These are phyloP conservation scores for Protaetia brevitarsis DNA, from an alignment of 1,140 invertebrate genomes.

Conservation along the genomic window DNA sequence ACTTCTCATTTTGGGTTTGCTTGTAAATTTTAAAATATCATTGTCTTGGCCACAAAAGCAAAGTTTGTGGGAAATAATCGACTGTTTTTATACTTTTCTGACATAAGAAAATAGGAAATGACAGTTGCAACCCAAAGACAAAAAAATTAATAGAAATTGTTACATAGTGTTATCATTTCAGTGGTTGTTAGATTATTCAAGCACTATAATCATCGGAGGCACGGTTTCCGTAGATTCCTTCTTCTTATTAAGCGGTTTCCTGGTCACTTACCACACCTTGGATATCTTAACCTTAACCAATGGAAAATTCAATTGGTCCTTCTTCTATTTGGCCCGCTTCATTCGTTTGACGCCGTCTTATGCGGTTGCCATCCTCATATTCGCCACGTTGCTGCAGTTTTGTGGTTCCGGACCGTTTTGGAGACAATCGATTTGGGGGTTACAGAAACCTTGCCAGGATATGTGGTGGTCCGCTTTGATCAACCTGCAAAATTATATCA, in stretches of 20 bases:
- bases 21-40: too few species aligned
- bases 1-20: too few species aligned
- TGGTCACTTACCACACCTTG: conserved; percentile 47
- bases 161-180: conserved; percentile 29
- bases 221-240: conserved; percentile 49
- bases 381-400: conserved; percentile 43
- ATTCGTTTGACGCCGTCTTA: conserved; percentile 49
- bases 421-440: conserved; percentile 34
- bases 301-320: conserved; percentile 38
- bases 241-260: conserved; percentile 53
- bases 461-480: conserved; percentile 50
- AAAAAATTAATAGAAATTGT: background rate
- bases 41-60: too few species aligned
- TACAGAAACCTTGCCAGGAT: conserved; percentile 38
- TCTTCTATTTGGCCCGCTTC: conserved; percentile 46
- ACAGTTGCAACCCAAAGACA: too few species aligned
- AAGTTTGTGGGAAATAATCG: too few species aligned
- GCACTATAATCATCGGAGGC: conserved; percentile 39
- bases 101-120: too few species aligned
- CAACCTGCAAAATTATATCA: conserved; percentile 47
- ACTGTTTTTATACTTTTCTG: too few species aligned
- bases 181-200: conserved; percentile 38
- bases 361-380: conserved; percentile 44
- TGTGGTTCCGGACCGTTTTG: conserved; percentile 46
- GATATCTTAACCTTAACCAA: conserved; percentile 30